Evolutionary conservation across 2,888 invertebrate genomes (phyloP).

Genomic region (Phortica magna): DNA sequence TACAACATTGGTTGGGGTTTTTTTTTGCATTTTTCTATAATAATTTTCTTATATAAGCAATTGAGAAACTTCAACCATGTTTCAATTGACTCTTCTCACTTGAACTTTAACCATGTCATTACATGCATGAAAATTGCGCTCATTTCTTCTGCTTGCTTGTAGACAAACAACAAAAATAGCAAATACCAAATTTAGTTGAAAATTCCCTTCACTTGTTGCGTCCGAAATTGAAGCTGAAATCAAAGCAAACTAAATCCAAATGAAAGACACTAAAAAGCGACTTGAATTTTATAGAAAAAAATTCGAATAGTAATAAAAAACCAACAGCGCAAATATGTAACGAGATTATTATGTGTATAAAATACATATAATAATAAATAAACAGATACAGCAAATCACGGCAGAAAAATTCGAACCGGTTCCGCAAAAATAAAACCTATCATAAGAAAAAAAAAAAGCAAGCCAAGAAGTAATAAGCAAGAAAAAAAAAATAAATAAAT

Average conservation of each 20-base stretch:
- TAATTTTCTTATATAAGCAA: not conserved
- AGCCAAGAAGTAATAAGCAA: slow-evolving; percentile 58
- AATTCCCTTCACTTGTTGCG: slow-evolving; percentile 18
- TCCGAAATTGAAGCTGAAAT: slow-evolving; percentile 3
- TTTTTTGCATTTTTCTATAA: too few relatives aligned
- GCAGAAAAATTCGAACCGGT: slow-evolving; percentile 66
- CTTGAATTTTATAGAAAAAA: not conserved
- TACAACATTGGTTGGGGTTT: too few relatives aligned
- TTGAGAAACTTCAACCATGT: not conserved
- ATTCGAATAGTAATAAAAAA: not conserved
- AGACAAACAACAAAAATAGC: slow-evolving; percentile 39
- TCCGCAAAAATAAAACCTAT: slow-evolving; percentile 44
- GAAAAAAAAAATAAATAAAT: slow-evolving; percentile 27
- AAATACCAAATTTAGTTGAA: slow-evolving; percentile 53
- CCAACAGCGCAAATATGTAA: slow-evolving; percentile 21
- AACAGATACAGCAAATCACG: slow-evolving; percentile 51
- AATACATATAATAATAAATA: slow-evolving; percentile 23
- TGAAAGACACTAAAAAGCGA: not conserved
- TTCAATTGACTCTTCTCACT: not conserved
- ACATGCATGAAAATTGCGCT: not conserved
- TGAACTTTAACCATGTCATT: not conserved
- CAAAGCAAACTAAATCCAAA: slow-evolving; percentile 15
- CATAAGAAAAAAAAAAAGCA: slow-evolving; percentile 12
- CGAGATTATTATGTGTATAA: slow-evolving; percentile 32
- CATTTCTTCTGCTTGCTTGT: not conserved